Evolutionary conservation across 2,888 invertebrate species (phyloP).

Genomic region (Crossocerus cetratus): DNA sequence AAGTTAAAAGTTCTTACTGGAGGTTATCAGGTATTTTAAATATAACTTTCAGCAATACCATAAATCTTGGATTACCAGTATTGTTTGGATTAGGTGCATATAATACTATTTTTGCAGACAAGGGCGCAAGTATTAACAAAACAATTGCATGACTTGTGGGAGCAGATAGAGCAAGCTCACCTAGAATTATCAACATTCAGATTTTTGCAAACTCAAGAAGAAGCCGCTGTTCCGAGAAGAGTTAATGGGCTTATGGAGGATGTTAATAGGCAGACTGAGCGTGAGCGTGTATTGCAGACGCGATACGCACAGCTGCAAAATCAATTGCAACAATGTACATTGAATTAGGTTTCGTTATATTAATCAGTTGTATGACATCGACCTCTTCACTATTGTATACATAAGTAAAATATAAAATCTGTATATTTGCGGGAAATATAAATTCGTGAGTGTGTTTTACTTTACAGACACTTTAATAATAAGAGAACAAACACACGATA

Average conservation of each 20-base stretch:
- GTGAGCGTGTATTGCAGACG: constrained; percentile 92
- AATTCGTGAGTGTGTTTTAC: too few species aligned
- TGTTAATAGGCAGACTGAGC: constrained; percentile 92
- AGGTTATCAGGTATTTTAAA: constrained; percentile 85
- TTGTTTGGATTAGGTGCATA: background rate
- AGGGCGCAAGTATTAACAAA: constrained; percentile 91
- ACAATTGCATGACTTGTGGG: constrained; percentile 90
- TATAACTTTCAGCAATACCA: background rate
- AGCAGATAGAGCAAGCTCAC: constrained; percentile 93
- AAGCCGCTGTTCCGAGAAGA: constrained; percentile 92
- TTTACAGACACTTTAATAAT: too few species aligned
- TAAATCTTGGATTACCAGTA: background rate
- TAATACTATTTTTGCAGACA: constrained; percentile 74
- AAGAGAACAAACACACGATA: too few species aligned
- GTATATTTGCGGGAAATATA: constrained; percentile 18
- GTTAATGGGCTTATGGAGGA: constrained; percentile 94
- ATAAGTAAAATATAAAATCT: constrained; percentile 38
- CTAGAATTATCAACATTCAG: constrained; percentile 94
- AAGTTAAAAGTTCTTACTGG: constrained; percentile 97
- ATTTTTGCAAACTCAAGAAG: constrained; percentile 93
- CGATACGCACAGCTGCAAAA: constrained; percentile 87
- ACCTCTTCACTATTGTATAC: constrained; percentile 30
- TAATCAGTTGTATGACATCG: constrained; percentile 34
- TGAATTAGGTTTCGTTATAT: constrained; percentile 27
- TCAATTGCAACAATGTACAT: constrained; percentile 76